Evolutionary conservation across 2,888 invertebrate genomes (phyloP).

Genomic region (Drosophila robusta): DNA sequence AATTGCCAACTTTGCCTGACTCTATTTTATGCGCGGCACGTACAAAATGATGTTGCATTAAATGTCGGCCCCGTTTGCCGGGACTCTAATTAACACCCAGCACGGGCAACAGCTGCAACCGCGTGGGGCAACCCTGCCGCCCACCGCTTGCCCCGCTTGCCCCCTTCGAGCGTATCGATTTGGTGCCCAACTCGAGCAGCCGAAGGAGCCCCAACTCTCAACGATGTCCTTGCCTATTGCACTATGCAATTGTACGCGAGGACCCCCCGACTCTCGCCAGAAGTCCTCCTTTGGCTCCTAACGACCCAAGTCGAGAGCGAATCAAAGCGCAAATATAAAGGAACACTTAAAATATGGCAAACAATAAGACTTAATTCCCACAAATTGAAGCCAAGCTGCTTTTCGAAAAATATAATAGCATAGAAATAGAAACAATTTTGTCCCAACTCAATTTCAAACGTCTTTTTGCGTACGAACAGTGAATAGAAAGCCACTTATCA

Average conservation of each 20-base stretch:
- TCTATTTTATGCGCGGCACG: slow-evolving; percentile 70
- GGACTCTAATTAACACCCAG: slow-evolving; percentile 67
- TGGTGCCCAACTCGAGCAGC: slow-evolving; percentile 29
- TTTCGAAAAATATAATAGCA: not conserved
- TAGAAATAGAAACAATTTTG: not conserved
- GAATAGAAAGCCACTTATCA: too few relatives aligned
- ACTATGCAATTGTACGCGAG: slow-evolving; percentile 18
- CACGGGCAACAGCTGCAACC: slow-evolving; percentile 32
- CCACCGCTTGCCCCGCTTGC: not conserved
- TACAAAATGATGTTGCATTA: slow-evolving; percentile 72
- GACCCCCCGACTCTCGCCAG: not conserved
- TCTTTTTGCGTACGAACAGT: too few relatives aligned
- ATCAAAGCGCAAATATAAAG: slow-evolving; percentile 1
- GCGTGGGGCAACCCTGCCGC: slow-evolving; percentile 3
- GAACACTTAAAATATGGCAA: too few relatives aligned
- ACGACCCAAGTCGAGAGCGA: slow-evolving; percentile 4
- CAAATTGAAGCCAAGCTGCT: slow-evolving; percentile 19
- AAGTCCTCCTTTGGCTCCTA: slow-evolving; percentile 1
- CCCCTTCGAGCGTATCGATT: slow-evolving; percentile 56
- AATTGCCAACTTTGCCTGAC: slow-evolving; percentile 63
- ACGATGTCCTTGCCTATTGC: slow-evolving; percentile 31
- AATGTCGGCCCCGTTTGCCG: slow-evolving; percentile 58
- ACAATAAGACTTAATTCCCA: not conserved
- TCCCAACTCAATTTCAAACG: not conserved
- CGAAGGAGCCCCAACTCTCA: slow-evolving; percentile 6